Conservation (phyloP, 2,113 vertebrate species). For the Phrynosoma platyrhinos region DNA sequence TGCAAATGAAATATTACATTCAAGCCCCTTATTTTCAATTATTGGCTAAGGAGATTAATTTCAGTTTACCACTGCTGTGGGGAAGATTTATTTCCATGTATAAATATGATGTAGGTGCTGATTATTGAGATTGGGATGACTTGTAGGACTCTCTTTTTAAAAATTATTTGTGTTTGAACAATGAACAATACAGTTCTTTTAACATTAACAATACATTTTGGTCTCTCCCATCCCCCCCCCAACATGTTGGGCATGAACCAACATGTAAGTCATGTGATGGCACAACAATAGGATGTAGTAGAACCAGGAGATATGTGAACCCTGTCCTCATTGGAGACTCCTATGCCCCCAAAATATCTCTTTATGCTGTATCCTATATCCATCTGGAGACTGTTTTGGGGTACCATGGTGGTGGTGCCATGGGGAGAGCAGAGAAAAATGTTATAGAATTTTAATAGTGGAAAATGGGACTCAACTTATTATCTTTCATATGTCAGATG, state of each 20-base stretch:
- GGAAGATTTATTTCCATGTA: not conserved
- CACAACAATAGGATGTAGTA: not conserved
- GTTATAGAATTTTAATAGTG: too few species aligned
- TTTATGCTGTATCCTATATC: too few species aligned
- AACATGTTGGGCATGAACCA: not conserved
- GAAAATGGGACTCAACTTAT: too few species aligned
- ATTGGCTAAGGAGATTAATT: slow-evolving; percentile 33
- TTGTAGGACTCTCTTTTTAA: not conserved
- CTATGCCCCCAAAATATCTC: too few species aligned
- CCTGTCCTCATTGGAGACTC: not conserved
- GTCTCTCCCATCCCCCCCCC: not conserved
- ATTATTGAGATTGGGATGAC: not conserved
- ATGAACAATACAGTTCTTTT: not conserved
- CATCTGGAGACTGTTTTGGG: not conserved
- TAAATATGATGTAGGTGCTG: not conserved
- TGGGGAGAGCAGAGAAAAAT: too few species aligned
- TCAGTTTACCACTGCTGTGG: not conserved
- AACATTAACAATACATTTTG: accelerated
- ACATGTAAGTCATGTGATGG: not conserved
- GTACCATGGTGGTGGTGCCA: too few species aligned
- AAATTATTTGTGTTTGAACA: not conserved
- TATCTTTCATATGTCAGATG: too few species aligned
- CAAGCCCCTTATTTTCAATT: slow-evolving; percentile 38
- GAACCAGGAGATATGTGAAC: not conserved
- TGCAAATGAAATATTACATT: slow-evolving; percentile 19